These are phyloP conservation scores for Ptychochromis oligacanthus DNA, from an alignment of 2,113 vertebrate species.

Conservation along the genomic window DNA sequence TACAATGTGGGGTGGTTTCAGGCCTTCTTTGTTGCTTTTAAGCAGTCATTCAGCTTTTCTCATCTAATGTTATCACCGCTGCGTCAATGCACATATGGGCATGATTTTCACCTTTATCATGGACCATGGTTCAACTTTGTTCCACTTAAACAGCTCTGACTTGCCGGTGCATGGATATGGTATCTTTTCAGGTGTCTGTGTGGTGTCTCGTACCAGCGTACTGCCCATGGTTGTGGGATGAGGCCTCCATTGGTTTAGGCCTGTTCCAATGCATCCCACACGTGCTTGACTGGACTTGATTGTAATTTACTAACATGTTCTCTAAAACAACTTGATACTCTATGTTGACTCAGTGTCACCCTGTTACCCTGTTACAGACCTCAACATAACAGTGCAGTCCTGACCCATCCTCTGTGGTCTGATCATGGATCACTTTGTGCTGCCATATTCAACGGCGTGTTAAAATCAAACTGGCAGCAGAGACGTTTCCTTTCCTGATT, in stretches of 20 bases:
- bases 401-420: background rate
- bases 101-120: no score
- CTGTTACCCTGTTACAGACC: background rate
- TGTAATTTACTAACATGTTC: background rate
- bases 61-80: no score
- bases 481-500: constrained; percentile 24
- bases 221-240: background rate
- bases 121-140: no score
- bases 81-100: no score
- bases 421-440: background rate
- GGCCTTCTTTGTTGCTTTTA: no score
- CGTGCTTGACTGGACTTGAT: background rate
- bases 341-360: background rate
- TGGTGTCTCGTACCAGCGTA: no score
- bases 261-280: background rate
- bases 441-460: background rate
- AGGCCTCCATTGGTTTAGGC: background rate
- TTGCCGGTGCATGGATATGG: background rate
- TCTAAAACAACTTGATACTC: background rate
- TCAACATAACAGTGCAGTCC: background rate
- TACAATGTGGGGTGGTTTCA: no score
- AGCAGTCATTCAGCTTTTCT: no score
- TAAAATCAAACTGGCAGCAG: constrained; percentile 30
- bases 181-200: background rate
- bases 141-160: no score